A percentile compares a stretch with the other conserved stretches of the same genome.
phyloP scores from a whole-genome alignment of 2,888 invertebrate genomes.

The Ischnura elegans region DNA sequence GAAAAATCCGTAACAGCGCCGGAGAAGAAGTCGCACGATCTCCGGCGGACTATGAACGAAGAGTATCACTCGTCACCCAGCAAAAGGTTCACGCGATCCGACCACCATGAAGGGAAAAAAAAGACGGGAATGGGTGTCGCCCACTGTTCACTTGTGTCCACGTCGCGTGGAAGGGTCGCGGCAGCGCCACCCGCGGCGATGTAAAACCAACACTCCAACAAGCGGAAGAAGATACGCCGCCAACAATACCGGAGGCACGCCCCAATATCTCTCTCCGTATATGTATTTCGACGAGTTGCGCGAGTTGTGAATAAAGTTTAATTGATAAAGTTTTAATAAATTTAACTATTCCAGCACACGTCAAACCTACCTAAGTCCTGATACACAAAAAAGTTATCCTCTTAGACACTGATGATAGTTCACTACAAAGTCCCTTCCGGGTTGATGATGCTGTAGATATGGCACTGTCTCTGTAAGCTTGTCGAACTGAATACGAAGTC shows the following conservation, averaged over 20 bases:
- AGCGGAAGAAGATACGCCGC: background rate
- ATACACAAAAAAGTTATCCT: background rate
- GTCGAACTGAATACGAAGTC: background rate
- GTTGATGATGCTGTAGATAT: background rate
- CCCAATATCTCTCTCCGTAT: background rate
- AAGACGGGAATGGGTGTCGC: background rate
- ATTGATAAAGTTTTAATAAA: background rate
- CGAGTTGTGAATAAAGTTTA: background rate
- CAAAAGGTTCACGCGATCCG: background rate
- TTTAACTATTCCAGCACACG: background rate
- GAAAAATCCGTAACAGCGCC: background rate
- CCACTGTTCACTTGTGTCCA: background rate
- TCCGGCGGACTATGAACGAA: background rate
- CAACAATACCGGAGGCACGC: background rate
- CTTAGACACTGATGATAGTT: background rate
- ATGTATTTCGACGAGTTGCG: background rate
- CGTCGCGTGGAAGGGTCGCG: background rate
- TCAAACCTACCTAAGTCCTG: background rate
- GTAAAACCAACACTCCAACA: background rate
- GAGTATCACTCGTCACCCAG: slow-evolving; percentile 9
- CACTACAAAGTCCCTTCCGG: background rate
- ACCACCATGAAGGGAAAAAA: background rate
- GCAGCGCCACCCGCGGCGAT: background rate
- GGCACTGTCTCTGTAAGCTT: background rate
- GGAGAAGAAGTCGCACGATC: slow-evolving; percentile 11